Percentiles rank a stretch among this genome's conserved stretches.
phyloP scores from a whole-genome alignment of 2,888 invertebrate species.

The Eupithecia exiguata region DNA sequence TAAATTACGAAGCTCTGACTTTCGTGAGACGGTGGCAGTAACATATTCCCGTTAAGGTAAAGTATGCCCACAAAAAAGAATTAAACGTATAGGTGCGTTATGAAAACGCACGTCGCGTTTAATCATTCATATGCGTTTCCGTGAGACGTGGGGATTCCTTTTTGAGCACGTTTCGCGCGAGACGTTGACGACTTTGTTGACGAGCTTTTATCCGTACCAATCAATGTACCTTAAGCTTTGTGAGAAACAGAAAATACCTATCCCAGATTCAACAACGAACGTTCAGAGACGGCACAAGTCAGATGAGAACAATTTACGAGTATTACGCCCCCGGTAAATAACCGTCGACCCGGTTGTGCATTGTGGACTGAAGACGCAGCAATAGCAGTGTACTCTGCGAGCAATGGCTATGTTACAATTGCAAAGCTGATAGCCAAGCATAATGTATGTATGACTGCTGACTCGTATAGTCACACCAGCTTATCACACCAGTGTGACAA shows the following conservation, averaged over 20 bases:
- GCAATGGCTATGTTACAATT: background rate
- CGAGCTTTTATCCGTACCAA: background rate
- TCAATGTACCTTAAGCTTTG: background rate
- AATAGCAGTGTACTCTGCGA: background rate
- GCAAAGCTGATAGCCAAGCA: background rate
- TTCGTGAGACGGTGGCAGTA: too few species aligned
- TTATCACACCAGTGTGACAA: too few species aligned
- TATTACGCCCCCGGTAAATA: constrained; percentile 47
- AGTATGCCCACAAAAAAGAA: too few species aligned
- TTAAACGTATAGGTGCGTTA: too few species aligned
- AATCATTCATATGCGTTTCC: too few species aligned
- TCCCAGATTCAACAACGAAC: constrained; percentile 25
- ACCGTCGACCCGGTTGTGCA: constrained; percentile 44
- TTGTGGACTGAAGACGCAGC: constrained; percentile 41
- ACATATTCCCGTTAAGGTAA: too few species aligned
- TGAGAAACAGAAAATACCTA: constrained; percentile 16
- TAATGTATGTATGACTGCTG: too few species aligned
- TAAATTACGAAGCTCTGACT: too few species aligned
- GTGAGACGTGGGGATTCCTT: too few species aligned
- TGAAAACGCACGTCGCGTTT: too few species aligned
- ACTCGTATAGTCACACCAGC: too few species aligned
- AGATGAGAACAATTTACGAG: constrained; percentile 43
- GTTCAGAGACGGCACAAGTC: constrained; percentile 24
- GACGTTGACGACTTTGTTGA: background rate
- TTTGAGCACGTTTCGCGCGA: too few species aligned